A percentile compares a stretch with the other conserved stretches of the same genome.
Evolutionary conservation across 2,797 vertebrate species (phyloP).

Genomic region (Pangasius macronema): DNA sequence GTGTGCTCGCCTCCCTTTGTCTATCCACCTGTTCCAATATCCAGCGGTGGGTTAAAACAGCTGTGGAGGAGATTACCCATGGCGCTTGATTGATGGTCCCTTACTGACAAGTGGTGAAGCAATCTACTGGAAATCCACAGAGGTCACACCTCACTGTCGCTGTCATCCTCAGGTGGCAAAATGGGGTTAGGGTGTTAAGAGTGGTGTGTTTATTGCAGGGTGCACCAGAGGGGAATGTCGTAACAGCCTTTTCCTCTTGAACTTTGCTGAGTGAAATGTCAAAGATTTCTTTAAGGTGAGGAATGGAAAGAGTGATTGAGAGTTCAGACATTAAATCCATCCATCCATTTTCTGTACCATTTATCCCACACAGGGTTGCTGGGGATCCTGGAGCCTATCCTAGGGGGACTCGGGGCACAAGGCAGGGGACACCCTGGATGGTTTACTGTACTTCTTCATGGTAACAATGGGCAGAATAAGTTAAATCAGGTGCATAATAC

Average conservation of each 20-base stretch:
- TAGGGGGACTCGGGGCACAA: too few relatives aligned
- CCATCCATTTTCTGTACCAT: too few relatives aligned
- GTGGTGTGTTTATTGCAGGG: conserved; percentile 22
- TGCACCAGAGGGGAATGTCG: background rate
- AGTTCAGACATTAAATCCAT: background rate
- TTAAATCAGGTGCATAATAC: background rate
- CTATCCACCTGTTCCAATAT: conserved; percentile 45
- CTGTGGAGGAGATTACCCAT: conserved; percentile 55
- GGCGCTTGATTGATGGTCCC: conserved; percentile 56
- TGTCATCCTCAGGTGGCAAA: conserved; percentile 34
- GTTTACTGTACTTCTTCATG: background rate
- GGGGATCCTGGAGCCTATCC: too few relatives aligned
- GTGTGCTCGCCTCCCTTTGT: conserved; percentile 41
- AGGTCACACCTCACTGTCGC: conserved; percentile 43
- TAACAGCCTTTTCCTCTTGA: conserved; percentile 6
- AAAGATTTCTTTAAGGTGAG: background rate
- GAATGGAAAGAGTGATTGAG: background rate
- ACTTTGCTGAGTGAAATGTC: conserved; percentile 13
- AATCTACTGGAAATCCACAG: conserved; percentile 46
- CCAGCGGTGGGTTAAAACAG: conserved; percentile 60
- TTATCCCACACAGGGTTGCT: too few relatives aligned
- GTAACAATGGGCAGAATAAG: background rate
- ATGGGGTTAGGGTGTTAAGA: conserved; percentile 35
- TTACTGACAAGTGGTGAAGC: conserved; percentile 46
- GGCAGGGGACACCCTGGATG: too few relatives aligned